These are phyloP conservation scores for Gymnarchus niloticus DNA, from an alignment of 2,113 vertebrate species.

Conservation along the genomic window DNA sequence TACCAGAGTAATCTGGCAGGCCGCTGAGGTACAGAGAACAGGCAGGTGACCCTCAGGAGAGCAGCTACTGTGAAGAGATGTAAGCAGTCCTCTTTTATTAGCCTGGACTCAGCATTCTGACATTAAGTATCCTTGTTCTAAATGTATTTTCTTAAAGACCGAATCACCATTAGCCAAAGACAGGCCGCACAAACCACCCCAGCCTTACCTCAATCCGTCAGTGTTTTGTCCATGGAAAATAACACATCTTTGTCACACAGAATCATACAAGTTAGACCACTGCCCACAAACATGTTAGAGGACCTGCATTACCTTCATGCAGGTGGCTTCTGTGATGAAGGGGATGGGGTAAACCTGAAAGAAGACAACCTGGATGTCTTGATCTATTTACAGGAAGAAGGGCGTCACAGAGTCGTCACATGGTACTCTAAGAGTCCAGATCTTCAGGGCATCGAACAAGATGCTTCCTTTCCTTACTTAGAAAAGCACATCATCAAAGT, in stretches of 20 bases:
- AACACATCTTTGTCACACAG: background rate
- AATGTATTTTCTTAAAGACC: background rate
- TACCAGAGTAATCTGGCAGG: background rate
- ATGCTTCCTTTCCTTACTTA: background rate
- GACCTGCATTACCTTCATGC: background rate
- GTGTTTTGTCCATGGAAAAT: background rate
- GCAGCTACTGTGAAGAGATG: background rate
- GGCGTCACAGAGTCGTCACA: no score
- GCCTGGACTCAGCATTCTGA: background rate
- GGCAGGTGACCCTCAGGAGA: background rate
- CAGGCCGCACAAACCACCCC: background rate
- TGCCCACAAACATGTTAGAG: background rate
- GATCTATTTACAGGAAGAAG: background rate
- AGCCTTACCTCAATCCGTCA: background rate
- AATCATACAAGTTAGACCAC: background rate
- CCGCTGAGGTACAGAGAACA: background rate
- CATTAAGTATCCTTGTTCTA: background rate
- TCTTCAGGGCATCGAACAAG: background rate
- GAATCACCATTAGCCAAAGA: background rate
- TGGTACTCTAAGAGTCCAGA: background rate
- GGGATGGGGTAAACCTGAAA: background rate
- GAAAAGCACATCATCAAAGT: background rate
- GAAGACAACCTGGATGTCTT: no score
- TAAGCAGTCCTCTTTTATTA: background rate
- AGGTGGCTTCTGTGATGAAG: background rate